Conservation (phyloP, 64 coral and sea anemone species). For the Montipora capricornis region DNA sequence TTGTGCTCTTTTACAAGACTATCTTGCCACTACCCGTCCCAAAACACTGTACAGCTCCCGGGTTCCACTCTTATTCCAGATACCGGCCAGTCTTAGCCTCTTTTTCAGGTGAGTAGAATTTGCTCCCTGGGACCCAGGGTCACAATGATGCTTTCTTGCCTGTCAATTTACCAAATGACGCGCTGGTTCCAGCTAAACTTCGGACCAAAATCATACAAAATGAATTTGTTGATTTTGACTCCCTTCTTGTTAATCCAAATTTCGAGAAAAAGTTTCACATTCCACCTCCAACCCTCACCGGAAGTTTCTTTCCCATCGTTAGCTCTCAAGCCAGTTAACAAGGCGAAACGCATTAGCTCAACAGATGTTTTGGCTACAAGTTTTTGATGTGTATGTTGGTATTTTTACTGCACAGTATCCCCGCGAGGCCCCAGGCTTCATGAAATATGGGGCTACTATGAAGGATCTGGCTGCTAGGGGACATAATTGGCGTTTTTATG, state of each 20-base stretch:
- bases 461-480: constrained; percentile 39
- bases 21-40: too few species aligned
- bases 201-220: neutral
- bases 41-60: too few species aligned
- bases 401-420: constrained; percentile 37
- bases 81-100: too few species aligned
- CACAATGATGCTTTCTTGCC: neutral
- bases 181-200: neutral
- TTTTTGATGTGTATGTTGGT: constrained; percentile 22
- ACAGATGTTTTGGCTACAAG: neutral
- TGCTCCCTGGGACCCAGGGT: too few species aligned
- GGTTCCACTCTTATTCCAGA: too few species aligned
- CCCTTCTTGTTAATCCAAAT: neutral
- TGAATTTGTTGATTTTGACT: constrained; percentile 1
- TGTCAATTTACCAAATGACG: neutral
- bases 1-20: too few species aligned
- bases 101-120: too few species aligned
- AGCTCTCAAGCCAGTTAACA: too few species aligned
- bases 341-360: neutral
- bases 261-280: neutral
- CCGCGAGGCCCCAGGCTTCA: constrained; percentile 9
- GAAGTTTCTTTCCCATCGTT: neutral
- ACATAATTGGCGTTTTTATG: constrained; percentile 51
- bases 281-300: neutral
- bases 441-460: constrained; percentile 53